Base-by-base conservation (phyloP, 2,888 invertebrate species). In the Erebia palarica region DNA sequence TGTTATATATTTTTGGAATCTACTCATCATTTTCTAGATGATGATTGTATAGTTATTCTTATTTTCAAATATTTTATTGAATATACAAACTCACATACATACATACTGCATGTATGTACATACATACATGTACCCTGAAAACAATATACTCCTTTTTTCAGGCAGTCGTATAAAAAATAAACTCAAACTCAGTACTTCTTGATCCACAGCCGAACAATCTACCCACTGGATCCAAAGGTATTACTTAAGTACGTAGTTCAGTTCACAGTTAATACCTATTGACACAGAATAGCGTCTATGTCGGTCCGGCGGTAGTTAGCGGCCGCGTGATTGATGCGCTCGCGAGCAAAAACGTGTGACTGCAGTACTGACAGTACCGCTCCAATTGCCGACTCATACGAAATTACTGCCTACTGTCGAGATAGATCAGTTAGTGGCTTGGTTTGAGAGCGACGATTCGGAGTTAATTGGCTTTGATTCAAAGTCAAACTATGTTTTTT, bases 301-400 rank as follows among this genome's bases (percentile, higher is more conserved):
- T 65, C 61, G 69, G 70, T 59, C 60, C 61, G 14, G 51, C 55
- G 58, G 70, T 71, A 76, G 76, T 77, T 77, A 75, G 75, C 60
- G 60, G 1, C n/a, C 16, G 51, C 18, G 69, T 72, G 79, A 81
- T 80, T 79, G 79, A 80, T 76, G 77, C 27, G 44, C 65, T 65
- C 14, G 27, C 61, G 74, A 58, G 76, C 79, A 84, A 84, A 84
- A 84, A 84, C 84, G 83, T 84, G 84, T 82, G 84, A 83, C 63
- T 60, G 21, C n/a, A 4, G 55, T 61, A 36, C 3, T 49, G 53
- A 36, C 36, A 36, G 36, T 5, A 61, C 16, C 79, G 81, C 80
- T 80, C 82, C 78, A 81, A 80, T 80, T 81, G 80, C 79, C 51
- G 65, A 42, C 63, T 69, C 70, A 65, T 68, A 68, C 27, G 16